Evolutionary conservation across 2,888 invertebrate species (phyloP), one percentile per base, ranked within the genome.

Genomic region (Pyrrhosoma nymphula): DNA sequence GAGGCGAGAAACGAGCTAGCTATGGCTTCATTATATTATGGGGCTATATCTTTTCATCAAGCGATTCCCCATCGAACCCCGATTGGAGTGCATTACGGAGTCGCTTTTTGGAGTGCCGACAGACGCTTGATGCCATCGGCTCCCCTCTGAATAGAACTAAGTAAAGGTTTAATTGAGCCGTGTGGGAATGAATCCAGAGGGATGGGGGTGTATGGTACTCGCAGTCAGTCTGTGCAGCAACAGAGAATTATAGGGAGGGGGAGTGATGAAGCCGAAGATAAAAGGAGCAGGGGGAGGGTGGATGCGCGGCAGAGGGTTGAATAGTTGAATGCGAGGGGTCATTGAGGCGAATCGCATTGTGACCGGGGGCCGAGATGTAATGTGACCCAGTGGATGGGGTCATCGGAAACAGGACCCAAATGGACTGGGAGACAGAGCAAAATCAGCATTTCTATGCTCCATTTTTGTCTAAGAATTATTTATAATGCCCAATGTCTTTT

Each of bases 111-210:
- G 82, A 82, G 30, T 82, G 35, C 82, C 82, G 82, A n/a, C 69
- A 69, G 69, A 35, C 82, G 35, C 35, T 18, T 14, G 35, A 82
- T 82, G 82, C 35, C 35, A 35, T 82, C 82, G 82, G 30, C 82
- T 30, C 82, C 82, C 82, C 82, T 35, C 16, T 35, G 35, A 35
- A 82, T 82, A 35, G 82, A 14, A 12, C 82, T 82, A 82, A 82
- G 82, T 82, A 35, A 82, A 82, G 82, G 82, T 82, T 82, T 82
- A 82, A 82, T 82, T 82, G 82, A 82, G 82, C 82, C 82, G 82
- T 82, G 35, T 35, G 82, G 82, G 82, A 82, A 82, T 82, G 82
- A 82, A 82, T 35, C 16, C 35, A 35, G 16, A n/a, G 30, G 35
- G 35, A 2, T 0, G 82, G 30, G 35, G 3, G 82, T 82, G 3